phyloP scores from a whole-genome alignment of 1,140 invertebrate genomes.

The Dreissena polymorpha region DNA sequence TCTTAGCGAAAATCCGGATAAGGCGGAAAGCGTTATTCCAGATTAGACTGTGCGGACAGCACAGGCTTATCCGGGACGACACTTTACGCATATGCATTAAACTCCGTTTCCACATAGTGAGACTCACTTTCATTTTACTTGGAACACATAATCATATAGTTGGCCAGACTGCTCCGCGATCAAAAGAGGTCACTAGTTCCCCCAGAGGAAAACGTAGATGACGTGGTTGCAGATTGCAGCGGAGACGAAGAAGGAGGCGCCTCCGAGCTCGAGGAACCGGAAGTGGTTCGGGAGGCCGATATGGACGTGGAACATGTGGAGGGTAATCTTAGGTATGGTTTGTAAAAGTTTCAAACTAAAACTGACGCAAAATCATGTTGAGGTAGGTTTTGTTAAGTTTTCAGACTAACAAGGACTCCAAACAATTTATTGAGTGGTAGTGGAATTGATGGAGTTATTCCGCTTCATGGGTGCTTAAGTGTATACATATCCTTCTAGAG shows the following conservation, averaged over 20 bases:
- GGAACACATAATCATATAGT: not conserved
- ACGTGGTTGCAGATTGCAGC: constrained; percentile 38
- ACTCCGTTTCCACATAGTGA: no score
- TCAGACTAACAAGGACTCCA: not conserved
- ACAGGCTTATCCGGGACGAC: no score
- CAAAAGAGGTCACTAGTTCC: not conserved
- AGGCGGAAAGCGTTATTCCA: no score
- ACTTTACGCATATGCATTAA: no score
- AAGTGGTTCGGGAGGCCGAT: not conserved
- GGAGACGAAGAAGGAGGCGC: constrained; percentile 28
- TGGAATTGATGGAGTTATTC: no score
- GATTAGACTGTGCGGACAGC: no score
- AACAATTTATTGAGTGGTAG: no score
- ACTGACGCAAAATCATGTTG: not conserved
- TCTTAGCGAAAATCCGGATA: no score
- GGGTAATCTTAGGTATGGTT: not conserved
- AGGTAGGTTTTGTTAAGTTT: not conserved
- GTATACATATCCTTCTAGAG: no score
- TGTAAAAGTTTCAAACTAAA: not conserved
- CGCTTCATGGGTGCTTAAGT: not conserved
- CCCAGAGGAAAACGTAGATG: constrained; percentile 6
- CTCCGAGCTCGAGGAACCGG: not conserved
- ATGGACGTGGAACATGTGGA: not conserved
- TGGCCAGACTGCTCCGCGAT: constrained; percentile 12
- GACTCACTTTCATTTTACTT: no score